These are phyloP conservation scores for Sericinus montela DNA, from an alignment of 2,888 invertebrate species.

Conservation along the genomic window DNA sequence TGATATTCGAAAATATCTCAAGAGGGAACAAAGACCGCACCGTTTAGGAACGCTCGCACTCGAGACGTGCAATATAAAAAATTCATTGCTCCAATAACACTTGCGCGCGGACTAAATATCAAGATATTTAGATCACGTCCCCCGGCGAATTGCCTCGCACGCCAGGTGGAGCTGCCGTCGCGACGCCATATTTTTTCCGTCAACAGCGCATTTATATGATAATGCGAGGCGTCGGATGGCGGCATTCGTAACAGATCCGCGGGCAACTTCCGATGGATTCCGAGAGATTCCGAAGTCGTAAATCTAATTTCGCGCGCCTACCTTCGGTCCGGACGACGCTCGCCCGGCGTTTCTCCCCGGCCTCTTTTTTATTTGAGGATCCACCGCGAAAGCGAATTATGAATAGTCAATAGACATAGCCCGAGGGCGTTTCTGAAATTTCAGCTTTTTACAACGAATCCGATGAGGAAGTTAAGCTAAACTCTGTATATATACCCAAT, in stretches of 20 bases:
- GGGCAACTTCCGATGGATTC: conserved; percentile 56
- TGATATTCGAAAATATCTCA: too few species aligned
- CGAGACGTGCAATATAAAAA: conserved; percentile 30
- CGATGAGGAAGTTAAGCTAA: not conserved
- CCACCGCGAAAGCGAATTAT: conserved; percentile 11
- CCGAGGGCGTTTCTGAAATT: conserved; percentile 5
- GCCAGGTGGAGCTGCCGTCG: conserved; percentile 41
- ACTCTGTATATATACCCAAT: too few species aligned
- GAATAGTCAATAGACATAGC: conserved; percentile 1
- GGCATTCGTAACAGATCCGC: conserved; percentile 61
- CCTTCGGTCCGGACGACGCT: conserved; percentile 52
- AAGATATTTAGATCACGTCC: conserved; percentile 47
- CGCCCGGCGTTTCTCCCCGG: conserved; percentile 33
- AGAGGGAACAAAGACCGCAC: conserved; percentile 21
- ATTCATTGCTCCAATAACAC: conserved; percentile 32
- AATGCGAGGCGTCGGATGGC: conserved; percentile 40
- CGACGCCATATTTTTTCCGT: conserved; percentile 67
- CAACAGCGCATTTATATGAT: conserved; percentile 51
- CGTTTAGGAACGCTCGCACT: not conserved
- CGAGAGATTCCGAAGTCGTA: conserved; percentile 70
- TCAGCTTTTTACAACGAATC: not conserved
- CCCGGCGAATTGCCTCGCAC: conserved; percentile 22
- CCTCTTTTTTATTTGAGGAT: conserved; percentile 28
- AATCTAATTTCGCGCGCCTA: conserved; percentile 68
- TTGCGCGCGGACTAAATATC: conserved; percentile 33